Base-by-base conservation (phyloP, 2,113 vertebrate species). In the Camelus bactrianus region DNA sequence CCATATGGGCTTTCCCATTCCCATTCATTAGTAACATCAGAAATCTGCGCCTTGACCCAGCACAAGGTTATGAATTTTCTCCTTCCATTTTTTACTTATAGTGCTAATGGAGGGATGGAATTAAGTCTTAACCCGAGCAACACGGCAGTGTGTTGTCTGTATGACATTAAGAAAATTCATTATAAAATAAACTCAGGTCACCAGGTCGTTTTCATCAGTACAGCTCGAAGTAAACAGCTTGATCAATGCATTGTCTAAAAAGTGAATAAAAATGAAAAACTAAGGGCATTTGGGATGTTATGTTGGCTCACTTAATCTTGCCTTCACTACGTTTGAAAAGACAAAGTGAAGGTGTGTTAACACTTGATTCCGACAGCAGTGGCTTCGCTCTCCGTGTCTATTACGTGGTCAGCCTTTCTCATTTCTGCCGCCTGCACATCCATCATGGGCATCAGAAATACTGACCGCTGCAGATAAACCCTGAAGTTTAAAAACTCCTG, bases 311-410 rank as follows among this genome's bases (percentile, higher is more conserved):
- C 65, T 86, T 46, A 72, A 54, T 69, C 62, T 77, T 73, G 32
- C 16, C 28, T 73, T 62, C 38, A 4, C 22, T 54, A 24, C 30
- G 60, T 2, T 69, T 62, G 6, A 48, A 70, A 80, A 46, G n/a
- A 56, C 26, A 46, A 62, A 75, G 15, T n/a, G 5, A 30, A 3
- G 11, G 15, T 9, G 0, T 14, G 20, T n/a, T 46, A 1, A 1
- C 11, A 15, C 3, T 48, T 19, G 15, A 30, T 24, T 0, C 38
- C 1, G 28, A n/a, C 8, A 38, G 2, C n/a, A 32, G 11, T 9
- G 48, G 42, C 30, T 50, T 19, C 15, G 11, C 13, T 24, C 42
- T 35, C 54, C 38, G 10, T 26, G n/a, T 42, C 8, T 3, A 28
- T 42, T n/a, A 30, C 12, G 28, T 28, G 48, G 9, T 6, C 9